phyloP scores from a whole-genome alignment of 2,888 invertebrate species.

The Drosophila testacea region DNA sequence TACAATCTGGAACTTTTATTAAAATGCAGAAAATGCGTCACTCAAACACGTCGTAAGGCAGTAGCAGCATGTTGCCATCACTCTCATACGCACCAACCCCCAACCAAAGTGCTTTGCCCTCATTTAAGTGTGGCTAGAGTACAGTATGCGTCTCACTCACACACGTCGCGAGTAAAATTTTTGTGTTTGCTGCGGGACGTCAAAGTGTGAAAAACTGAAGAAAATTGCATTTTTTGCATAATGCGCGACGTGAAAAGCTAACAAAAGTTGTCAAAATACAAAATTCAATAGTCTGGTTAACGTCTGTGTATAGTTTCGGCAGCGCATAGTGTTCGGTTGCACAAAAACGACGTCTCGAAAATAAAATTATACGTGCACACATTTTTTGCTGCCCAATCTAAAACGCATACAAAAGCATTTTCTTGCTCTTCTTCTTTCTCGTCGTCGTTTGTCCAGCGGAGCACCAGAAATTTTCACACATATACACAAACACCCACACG shows the following conservation, averaged over 20 bases:
- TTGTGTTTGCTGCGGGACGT: constrained; percentile 74
- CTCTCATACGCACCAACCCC: constrained; percentile 61
- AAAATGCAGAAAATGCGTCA: constrained; percentile 36
- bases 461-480: constrained; percentile 69
- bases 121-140: constrained; percentile 71
- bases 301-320: constrained; percentile 66
- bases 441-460: constrained; percentile 69
- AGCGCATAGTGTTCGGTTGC: constrained; percentile 68
- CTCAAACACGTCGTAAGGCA: constrained; percentile 37
- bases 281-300: constrained; percentile 67
- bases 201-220: constrained; percentile 75
- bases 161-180: constrained; percentile 79
- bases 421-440: constrained; percentile 59
- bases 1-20: neutral
- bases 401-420: constrained; percentile 79
- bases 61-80: constrained; percentile 46
- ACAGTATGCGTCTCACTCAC: constrained; percentile 70
- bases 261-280: constrained; percentile 71
- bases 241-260: constrained; percentile 81
- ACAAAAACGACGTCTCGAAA: constrained; percentile 69
- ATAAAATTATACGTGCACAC: constrained; percentile 70
- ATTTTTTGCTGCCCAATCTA: constrained; percentile 76
- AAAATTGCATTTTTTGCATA: constrained; percentile 82
- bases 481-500: constrained; percentile 57
- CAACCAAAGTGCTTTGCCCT: constrained; percentile 72